phyloP scores from a whole-genome alignment of 2,797 vertebrate genomes.

The Sternotherus odoratus region DNA sequence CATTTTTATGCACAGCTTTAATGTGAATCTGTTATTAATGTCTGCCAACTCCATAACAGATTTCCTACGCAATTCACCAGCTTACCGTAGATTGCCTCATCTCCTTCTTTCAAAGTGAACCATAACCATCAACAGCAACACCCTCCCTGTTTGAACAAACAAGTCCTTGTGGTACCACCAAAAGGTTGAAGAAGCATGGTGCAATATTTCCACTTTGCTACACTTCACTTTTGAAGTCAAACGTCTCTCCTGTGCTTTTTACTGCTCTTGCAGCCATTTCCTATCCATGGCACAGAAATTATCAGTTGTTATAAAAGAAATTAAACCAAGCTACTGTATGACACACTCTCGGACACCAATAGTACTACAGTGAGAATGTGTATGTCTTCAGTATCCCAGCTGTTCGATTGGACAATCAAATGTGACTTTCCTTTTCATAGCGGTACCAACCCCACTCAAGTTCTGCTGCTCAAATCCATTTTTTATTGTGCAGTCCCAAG shows the following conservation, averaged over 20 bases:
- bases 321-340: background rate
- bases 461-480: background rate
- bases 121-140: background rate
- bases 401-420: background rate
- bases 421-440: background rate
- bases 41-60: background rate
- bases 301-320: constrained; percentile 35
- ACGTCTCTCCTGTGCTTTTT: constrained; percentile 41
- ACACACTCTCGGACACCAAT: background rate
- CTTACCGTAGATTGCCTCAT: background rate
- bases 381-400: background rate
- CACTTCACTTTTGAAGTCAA: background rate
- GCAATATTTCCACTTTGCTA: background rate
- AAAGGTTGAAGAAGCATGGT: background rate
- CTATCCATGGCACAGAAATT: constrained; percentile 49
- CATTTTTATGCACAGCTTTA: background rate
- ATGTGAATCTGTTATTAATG: background rate
- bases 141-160: background rate
- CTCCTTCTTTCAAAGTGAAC: background rate
- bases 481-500: background rate
- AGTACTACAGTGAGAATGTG: background rate
- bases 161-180: background rate
- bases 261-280: constrained; percentile 50
- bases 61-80: background rate
- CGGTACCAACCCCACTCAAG: background rate